phyloP scores from a whole-genome alignment of 2,888 invertebrate species.

The Campoplex capitator region DNA sequence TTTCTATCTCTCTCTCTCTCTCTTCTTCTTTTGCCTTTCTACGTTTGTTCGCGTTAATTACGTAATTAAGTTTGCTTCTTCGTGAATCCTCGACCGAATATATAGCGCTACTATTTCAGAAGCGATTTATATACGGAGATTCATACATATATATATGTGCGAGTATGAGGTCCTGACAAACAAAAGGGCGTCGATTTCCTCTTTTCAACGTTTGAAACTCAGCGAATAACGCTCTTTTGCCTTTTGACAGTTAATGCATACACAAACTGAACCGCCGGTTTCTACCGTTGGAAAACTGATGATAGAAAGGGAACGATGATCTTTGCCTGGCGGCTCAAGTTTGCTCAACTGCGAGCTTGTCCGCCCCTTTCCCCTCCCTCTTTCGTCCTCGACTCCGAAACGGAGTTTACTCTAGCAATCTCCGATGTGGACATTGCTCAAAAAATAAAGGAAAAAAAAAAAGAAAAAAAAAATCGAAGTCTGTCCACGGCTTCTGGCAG shows the following conservation, averaged over 20 bases:
- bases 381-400: constrained; percentile 9
- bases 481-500: constrained; percentile 30
- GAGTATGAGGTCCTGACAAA: background rate
- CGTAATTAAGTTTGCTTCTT: constrained; percentile 66
- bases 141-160: constrained; percentile 1
- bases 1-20: constrained; percentile 11
- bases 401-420: constrained; percentile 59
- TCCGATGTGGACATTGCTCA: constrained; percentile 59
- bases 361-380: constrained; percentile 55
- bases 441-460: constrained; percentile 1
- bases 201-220: background rate
- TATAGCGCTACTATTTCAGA: constrained; percentile 16
- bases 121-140: constrained; percentile 8
- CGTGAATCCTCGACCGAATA: constrained; percentile 55
- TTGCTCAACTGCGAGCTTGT: constrained; percentile 66
- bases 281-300: constrained; percentile 32
- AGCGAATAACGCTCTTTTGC: constrained; percentile 21
- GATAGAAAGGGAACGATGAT: constrained; percentile 52
- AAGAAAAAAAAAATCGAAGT: constrained; percentile 54
- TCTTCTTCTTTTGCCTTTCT: constrained; percentile 47
- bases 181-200: background rate
- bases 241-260: background rate
- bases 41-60: constrained; percentile 68
- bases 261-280: constrained; percentile 18
- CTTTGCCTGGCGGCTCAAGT: constrained; percentile 70